A percentile compares a stretch with the other conserved stretches of the same genome.
Conservation (phyloP, 2,888 invertebrate species). For the Ganaspis brasiliensis region DNA sequence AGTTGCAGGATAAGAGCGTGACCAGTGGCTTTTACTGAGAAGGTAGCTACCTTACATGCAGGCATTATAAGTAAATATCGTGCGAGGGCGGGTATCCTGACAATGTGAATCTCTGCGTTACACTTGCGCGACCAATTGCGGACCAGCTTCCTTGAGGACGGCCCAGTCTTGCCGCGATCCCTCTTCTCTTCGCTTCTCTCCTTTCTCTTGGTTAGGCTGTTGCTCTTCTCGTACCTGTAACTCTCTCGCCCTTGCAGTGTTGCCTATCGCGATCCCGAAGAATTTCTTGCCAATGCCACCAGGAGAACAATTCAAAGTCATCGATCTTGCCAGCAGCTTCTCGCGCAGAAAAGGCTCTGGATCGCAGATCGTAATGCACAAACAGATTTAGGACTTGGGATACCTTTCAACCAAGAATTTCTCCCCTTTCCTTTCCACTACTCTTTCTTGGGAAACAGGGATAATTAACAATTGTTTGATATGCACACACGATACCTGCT, state of each 20-base stretch:
- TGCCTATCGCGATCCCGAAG: conserved; percentile 40
- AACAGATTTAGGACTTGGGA: conserved; percentile 38
- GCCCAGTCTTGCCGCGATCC: conserved; percentile 67
- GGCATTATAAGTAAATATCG: conserved; percentile 58
- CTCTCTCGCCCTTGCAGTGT: conserved; percentile 49
- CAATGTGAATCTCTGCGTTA: conserved; percentile 75
- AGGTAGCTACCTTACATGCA: conserved; percentile 26
- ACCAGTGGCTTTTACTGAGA: conserved; percentile 21
- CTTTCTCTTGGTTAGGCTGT: conserved; percentile 49
- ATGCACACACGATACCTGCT: conserved; percentile 1
- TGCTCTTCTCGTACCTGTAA: conserved; percentile 57
- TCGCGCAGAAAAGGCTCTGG: conserved; percentile 39
- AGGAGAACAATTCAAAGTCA: conserved; percentile 44
- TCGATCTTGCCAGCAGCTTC: conserved; percentile 43
- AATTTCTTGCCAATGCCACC: conserved; percentile 41
- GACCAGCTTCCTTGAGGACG: conserved; percentile 70
- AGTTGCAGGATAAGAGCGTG: conserved; percentile 34
- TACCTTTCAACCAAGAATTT: conserved; percentile 21
- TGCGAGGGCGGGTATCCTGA: conserved; percentile 75
- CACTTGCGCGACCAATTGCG: conserved; percentile 76
- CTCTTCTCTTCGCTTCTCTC: conserved; percentile 56
- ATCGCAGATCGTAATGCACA: conserved; percentile 43
- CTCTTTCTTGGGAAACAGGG: conserved; percentile 48
- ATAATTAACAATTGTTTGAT: conserved; percentile 45
- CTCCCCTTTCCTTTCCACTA: conserved; percentile 43